Evolutionary conservation across 2,888 invertebrate genomes (phyloP).

Genomic region (Napeogenes inachia): DNA sequence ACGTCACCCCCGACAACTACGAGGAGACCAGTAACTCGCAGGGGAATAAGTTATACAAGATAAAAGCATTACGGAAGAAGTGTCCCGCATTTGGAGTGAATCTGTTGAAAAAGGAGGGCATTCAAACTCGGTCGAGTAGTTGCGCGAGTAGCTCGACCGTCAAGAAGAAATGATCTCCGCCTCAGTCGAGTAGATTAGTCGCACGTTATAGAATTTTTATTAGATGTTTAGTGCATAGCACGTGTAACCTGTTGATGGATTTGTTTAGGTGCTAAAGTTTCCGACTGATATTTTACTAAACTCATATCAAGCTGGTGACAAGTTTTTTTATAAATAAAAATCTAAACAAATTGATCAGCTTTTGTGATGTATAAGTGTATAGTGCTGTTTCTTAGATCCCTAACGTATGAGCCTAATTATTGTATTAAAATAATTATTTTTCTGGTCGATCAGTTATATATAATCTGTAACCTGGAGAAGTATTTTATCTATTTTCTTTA

Average conservation of each 20-base stretch:
- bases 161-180: conserved; percentile 73
- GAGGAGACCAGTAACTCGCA: conserved; percentile 71
- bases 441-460: not conserved
- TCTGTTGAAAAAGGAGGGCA: conserved; percentile 64
- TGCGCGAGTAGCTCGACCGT: conserved; percentile 61
- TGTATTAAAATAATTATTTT: conserved; percentile 7
- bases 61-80: conserved; percentile 70
- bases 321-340: conserved; percentile 29
- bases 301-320: conserved; percentile 50
- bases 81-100: conserved; percentile 64
- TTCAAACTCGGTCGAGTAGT: conserved; percentile 70
- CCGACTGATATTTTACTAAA: conserved; percentile 52
- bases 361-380: conserved; percentile 33
- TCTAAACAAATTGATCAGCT: conserved; percentile 53
- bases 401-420: conserved; percentile 42
- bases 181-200: conserved; percentile 36
- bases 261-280: conserved; percentile 39
- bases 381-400: conserved; percentile 37
- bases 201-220: conserved; percentile 40
- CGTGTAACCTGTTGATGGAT: conserved; percentile 42
- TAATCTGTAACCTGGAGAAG: no score
- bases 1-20: conserved; percentile 65
- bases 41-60: conserved; percentile 71
- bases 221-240: conserved; percentile 52
- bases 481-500: no score